phyloP scores from a whole-genome alignment of 2,113 vertebrate genomes.

The Prinia subflava region DNA sequence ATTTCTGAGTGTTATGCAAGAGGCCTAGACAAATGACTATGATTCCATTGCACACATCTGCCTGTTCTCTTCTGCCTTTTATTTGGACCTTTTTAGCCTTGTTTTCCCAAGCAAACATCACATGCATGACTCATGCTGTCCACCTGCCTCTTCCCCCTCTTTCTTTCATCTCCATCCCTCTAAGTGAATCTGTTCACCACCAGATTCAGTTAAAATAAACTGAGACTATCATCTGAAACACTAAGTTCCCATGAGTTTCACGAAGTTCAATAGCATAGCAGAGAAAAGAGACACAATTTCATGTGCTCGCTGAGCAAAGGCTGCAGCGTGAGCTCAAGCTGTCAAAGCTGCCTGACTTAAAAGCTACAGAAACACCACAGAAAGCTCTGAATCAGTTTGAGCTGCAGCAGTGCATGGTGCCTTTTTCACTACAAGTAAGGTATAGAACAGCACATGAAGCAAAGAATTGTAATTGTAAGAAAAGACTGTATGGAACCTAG shows the following conservation, averaged over 20 bases:
- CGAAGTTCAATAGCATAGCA: background rate
- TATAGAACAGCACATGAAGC: background rate
- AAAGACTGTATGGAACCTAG: background rate
- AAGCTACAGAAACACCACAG: background rate
- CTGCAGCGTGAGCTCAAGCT: background rate
- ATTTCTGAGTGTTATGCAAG: background rate
- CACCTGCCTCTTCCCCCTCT: background rate
- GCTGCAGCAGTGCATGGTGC: background rate
- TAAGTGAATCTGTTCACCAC: background rate
- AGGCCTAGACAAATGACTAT: background rate
- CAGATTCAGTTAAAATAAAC: background rate
- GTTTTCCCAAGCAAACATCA: background rate
- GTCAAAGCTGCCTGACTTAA: background rate
- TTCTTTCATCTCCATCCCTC: background rate
- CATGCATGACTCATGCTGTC: background rate
- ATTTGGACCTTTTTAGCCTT: background rate
- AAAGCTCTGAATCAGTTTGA: background rate
- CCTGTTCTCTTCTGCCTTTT: background rate
- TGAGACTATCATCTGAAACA: background rate
- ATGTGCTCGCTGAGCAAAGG: background rate
- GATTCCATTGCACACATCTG: background rate
- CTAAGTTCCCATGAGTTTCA: background rate
- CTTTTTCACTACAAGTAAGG: background rate
- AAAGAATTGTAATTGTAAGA: background rate
- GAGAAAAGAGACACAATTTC: background rate